Evolutionary conservation across 2,797 vertebrate genomes (phyloP), one percentile per base, ranked within the genome.

Genomic region (Arctocebus calabarensis): DNA sequence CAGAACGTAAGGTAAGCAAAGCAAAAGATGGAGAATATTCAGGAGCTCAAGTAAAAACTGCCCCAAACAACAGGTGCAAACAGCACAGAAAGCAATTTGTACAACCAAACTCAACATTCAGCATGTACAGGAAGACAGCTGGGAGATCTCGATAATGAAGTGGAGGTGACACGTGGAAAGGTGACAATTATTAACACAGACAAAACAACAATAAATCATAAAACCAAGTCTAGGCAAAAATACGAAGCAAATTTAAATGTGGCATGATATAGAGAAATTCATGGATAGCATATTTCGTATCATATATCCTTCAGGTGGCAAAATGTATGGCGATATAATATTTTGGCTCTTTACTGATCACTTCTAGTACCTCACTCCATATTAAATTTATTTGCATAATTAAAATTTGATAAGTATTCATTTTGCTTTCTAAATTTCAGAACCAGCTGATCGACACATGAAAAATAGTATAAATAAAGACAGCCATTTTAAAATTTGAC

Each of bases 401-500:
- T 77, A 77, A 94, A 90, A 82, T 64, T 61, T 74, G 37, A 43
- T 70, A 92, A 90, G 73, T n/a, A 78, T 11, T 1, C 2, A 75
- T 94, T 62, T 27, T 66, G 45, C 29, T 93, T 85, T 86, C n/a
- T 94, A 75, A 91, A 87, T 96, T 92, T 86, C 25, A 94, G 55
- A 86, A 75, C 43, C 74, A 92, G 66, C 32, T 74, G 84, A 71
- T 66, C 23, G 78, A 88, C 59, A 27, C 9, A 81, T 32, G 40
- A 6, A 81, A 62, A 84, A 74, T 3, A 25, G 12, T 48, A 79
- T 1, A 84, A 89, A 8, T 61, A 9, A 82, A 22, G 22, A 4
- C 27, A 75, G 23, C 32, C 74, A 48, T 73, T 79, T 94, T 81
- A 43, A 71, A 81, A 16, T 74, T 83, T 32, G n/a, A 64, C 52